Percentiles rank a stretch among this genome's conserved stretches.
These are phyloP conservation scores for Rhagologus leucostigma DNA, from an alignment of 2,113 vertebrate genomes.

Conservation along the genomic window DNA sequence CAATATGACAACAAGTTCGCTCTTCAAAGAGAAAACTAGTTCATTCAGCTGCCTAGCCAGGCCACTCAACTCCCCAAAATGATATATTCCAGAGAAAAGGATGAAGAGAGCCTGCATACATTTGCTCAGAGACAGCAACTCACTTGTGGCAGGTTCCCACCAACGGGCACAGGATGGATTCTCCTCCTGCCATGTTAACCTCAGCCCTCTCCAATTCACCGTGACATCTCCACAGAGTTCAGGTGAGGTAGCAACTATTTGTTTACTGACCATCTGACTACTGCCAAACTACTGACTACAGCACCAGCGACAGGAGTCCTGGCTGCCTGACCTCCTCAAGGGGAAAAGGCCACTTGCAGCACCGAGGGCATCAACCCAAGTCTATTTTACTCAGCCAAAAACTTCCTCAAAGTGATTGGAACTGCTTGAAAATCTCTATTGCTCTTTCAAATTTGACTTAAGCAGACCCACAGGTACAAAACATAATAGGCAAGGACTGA, in stretches of 20 bases:
- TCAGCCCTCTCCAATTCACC: not conserved
- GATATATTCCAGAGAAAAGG: not conserved
- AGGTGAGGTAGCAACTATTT: not conserved
- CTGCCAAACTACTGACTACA: not conserved
- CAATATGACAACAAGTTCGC: not conserved
- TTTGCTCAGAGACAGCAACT: not conserved
- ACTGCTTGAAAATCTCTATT: not conserved
- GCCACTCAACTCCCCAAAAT: not conserved
- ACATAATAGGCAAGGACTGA: not conserved
- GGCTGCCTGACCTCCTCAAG: not conserved
- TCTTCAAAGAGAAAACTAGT: not conserved
- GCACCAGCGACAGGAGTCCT: not conserved
- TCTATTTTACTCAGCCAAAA: not conserved
- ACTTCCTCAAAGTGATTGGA: not conserved
- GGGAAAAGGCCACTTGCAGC: not conserved
- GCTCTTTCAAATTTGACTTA: not conserved
- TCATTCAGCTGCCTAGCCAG: not conserved
- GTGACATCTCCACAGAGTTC: not conserved
- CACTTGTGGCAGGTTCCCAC: not conserved
- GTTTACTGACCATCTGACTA: not conserved
- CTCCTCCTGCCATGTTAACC: not conserved
- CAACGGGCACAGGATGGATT: rapidly evolving
- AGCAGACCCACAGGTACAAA: not conserved
- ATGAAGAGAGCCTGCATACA: not conserved
- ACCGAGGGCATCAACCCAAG: rapidly evolving